Percentiles rank a stretch among this genome's conserved stretches.
Conservation (phyloP, 2,888 invertebrate species). For the Cosmorhoe ocellata region DNA sequence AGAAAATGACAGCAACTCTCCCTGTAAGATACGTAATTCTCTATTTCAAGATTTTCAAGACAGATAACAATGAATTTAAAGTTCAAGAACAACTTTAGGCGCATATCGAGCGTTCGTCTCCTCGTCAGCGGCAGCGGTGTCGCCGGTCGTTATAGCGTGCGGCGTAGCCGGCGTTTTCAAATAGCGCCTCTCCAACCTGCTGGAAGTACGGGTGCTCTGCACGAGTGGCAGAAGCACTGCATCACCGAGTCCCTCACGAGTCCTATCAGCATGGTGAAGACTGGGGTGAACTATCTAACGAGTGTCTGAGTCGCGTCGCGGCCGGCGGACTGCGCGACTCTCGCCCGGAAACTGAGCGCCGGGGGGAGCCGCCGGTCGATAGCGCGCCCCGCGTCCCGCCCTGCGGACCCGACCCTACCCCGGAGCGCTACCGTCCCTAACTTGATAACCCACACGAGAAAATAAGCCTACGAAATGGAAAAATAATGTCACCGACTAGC, state of each 20-base stretch:
- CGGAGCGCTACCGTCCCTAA: constrained; percentile 70
- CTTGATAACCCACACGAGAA: constrained; percentile 79
- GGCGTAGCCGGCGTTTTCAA: constrained; percentile 16
- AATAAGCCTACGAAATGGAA: constrained; percentile 80
- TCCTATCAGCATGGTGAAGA: constrained; percentile 90
- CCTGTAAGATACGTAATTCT: too few species aligned
- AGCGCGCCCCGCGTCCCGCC: constrained; percentile 55
- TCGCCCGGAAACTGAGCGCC: constrained; percentile 82
- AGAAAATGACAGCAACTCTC: too few species aligned
- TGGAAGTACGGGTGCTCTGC: constrained; percentile 91
- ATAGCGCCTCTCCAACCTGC: constrained; percentile 83
- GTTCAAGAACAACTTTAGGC: constrained; percentile 23
- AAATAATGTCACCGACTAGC: constrained; percentile 69
- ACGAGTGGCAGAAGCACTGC: constrained; percentile 97
- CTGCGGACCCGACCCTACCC: constrained; percentile 74
- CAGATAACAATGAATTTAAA: constrained; percentile 3
- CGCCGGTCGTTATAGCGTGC: constrained; percentile 43
- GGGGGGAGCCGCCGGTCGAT: constrained; percentile 83
- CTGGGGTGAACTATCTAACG: constrained; percentile 75
- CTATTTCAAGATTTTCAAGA: too few species aligned
- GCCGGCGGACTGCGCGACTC: constrained; percentile 84
- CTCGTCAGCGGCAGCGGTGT: constrained; percentile 53
- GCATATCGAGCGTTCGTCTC: constrained; percentile 56
- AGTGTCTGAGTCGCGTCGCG: constrained; percentile 74
- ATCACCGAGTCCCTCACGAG: constrained; percentile 95